A percentile compares a stretch with the other conserved stretches of the same genome.
Conservation (phyloP, 1,140 invertebrate genomes). For the Neuroterus valhalla region DNA sequence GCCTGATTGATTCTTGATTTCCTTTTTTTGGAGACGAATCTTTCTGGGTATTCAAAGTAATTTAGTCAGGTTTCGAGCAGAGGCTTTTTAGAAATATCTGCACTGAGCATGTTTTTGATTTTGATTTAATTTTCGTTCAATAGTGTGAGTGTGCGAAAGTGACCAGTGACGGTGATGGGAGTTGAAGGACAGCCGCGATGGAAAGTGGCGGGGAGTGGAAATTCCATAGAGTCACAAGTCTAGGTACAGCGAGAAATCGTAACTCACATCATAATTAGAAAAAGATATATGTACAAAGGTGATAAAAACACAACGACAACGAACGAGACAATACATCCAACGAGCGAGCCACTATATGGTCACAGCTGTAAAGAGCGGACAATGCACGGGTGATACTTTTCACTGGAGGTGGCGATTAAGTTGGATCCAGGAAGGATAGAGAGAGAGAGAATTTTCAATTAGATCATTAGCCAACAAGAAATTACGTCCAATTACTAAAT, state of each 20-base stretch:
- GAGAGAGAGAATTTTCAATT: conserved; percentile 23
- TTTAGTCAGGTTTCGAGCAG: conserved; percentile 52
- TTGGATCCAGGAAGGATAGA: conserved; percentile 45
- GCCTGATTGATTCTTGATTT: conserved; percentile 57
- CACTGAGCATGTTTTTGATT: conserved; percentile 57
- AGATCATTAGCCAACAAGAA: background rate
- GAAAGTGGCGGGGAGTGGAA: conserved; percentile 45
- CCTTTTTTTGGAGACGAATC: conserved; percentile 51
- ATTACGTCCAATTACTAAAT: background rate
- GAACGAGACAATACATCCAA: conserved; percentile 76
- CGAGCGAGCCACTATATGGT: conserved; percentile 75
- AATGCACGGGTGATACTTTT: conserved; percentile 56
- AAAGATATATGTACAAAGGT: conserved; percentile 71
- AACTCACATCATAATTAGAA: conserved; percentile 71
- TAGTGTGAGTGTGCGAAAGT: conserved; percentile 55
- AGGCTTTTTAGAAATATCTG: conserved; percentile 72
- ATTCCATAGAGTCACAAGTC: conserved; percentile 66
- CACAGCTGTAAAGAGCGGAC: conserved; percentile 72
- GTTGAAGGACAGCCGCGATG: conserved; percentile 39
- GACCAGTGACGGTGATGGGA: conserved; percentile 50
- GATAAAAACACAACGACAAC: conserved; percentile 75
- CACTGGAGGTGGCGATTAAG: conserved; percentile 51
- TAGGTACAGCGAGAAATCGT: conserved; percentile 70
- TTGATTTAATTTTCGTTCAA: conserved; percentile 48
- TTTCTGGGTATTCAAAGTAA: conserved; percentile 48